Base-by-base conservation (phyloP, 2,888 invertebrate genomes). In the Volucella bombylans region DNA sequence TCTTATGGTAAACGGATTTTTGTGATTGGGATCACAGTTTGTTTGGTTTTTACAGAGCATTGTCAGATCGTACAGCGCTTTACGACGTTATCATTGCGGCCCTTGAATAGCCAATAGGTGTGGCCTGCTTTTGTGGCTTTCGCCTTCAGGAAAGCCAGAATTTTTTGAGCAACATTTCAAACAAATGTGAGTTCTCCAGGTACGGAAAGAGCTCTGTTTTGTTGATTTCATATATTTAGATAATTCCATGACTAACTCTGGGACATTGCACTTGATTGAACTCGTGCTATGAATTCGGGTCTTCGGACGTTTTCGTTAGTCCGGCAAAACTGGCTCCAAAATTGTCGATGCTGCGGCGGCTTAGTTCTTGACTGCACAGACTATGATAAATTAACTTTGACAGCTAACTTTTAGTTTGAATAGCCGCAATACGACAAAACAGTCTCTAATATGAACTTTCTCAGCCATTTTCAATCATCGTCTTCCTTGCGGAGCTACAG, bases 51-150 rank as follows among this genome's bases (percentile, higher is more conserved):
- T n/a, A n/a, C n/a, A n/a, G n/a, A n/a, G n/a, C n/a, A n/a, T n/a
- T n/a, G n/a, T n/a, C n/a, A n/a, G n/a, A n/a, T n/a, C n/a, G n/a
- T n/a, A n/a, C n/a, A n/a, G n/a, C n/a, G n/a, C n/a, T n/a, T n/a
- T n/a, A n/a, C n/a, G n/a, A n/a, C n/a, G n/a, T n/a, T n/a, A n/a
- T n/a, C n/a, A n/a, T n/a, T n/a, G n/a, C n/a, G n/a, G n/a, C n/a
- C n/a, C n/a, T n/a, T n/a, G n/a, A n/a, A n/a, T n/a, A n/a, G n/a
- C n/a, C n/a, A n/a, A n/a, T n/a, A n/a, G n/a, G n/a, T 99, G 88
- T 98, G 98, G 0, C 98, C 98, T 10, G 98, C 96, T 91, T 97
- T 97, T 0, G 98, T 98, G 0, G 97, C 98, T 89, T 98, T 98
- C 0, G 96, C 95, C 89, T 98, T 98, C 0, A 98, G 92, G 89